Conservation (phyloP, 2,113 vertebrate genomes). For the Notothenia rossii region DNA sequence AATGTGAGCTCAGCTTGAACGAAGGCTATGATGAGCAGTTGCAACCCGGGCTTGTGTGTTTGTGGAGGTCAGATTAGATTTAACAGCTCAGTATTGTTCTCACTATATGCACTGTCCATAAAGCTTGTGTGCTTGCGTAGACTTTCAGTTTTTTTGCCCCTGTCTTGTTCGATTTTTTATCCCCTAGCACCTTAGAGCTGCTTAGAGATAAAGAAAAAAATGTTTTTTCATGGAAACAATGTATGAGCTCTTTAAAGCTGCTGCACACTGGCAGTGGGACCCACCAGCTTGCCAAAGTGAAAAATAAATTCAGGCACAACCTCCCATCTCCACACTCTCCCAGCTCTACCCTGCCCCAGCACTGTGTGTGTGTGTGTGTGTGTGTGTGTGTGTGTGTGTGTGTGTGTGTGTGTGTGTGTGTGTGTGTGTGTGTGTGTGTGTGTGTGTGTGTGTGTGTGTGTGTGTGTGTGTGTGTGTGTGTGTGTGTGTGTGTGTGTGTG, state of each 20-base stretch:
- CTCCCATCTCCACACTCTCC: not conserved
- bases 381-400: not conserved
- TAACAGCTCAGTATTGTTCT: too few species aligned
- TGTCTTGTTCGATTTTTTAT: not conserved
- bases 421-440: not conserved
- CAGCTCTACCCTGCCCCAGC: not conserved
- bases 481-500: too few species aligned
- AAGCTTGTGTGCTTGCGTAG: too few species aligned
- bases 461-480: too few species aligned
- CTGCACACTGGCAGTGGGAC: not conserved
- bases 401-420: slow-evolving; percentile 1
- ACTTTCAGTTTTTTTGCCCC: too few species aligned
- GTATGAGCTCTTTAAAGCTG: not conserved
- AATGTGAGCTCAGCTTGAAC: not conserved
- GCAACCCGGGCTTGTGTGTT: not conserved
- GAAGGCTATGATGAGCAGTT: not conserved
- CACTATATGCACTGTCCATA: too few species aligned
- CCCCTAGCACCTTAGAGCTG: not conserved
- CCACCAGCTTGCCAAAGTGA: not conserved
- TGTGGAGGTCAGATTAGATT: not conserved
- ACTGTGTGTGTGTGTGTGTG: too few species aligned
- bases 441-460: not conserved
- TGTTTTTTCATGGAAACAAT: not conserved
- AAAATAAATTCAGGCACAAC: not conserved
- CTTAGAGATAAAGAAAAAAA: not conserved